Base-by-base conservation (phyloP, 2,888 invertebrate genomes). In the Beris morrisii region DNA sequence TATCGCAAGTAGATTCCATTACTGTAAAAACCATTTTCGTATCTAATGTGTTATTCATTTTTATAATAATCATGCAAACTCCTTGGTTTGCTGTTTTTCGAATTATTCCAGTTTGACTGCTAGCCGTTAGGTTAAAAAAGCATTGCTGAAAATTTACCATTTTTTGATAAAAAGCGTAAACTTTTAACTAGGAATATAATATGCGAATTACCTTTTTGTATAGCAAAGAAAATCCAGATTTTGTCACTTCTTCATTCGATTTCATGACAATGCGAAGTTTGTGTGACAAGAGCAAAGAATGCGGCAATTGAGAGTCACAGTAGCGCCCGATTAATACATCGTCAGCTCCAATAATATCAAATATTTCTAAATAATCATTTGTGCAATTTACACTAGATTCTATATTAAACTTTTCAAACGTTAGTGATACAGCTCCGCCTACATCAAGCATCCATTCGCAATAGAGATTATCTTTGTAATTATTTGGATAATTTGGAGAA, bases 401-500 rank as follows among this genome's bases (percentile, higher is more conserved):
- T 3, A 86, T 70, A 73, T 86, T 86, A 70, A 92, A 82, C 72
- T 88, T 88, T 5, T 82, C 74, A 73, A 92, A 88, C 12, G 84
- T 83, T 0, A 91, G 75, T 71, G 86, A 9, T 4, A 61, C 4
- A 32, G 22, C 38, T 1, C 30, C 50, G 38, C 9, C 9, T 4
- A 50, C 9, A n/a, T 61, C 52, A 13, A 61, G 15, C 11, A 83
- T 77, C 93, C 94, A 97, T 56, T 85, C 83, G 75, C 97, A 97
- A 71, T 90, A 85, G 64, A 88, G 82, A 73, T 87, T 85, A 56
- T 82, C 79, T 2, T 89, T 87, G 79, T 92, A 94, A 75, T 89
- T 88, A 67, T 86, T 80, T 0, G 96, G 95, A 79, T 90, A 96
- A 75, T 93, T 91, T 9, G 89, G 87, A 0, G 95, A 92, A 71